phyloP scores from a whole-genome alignment of 2,113 vertebrate species.

The Elephantulus edwardii region DNA sequence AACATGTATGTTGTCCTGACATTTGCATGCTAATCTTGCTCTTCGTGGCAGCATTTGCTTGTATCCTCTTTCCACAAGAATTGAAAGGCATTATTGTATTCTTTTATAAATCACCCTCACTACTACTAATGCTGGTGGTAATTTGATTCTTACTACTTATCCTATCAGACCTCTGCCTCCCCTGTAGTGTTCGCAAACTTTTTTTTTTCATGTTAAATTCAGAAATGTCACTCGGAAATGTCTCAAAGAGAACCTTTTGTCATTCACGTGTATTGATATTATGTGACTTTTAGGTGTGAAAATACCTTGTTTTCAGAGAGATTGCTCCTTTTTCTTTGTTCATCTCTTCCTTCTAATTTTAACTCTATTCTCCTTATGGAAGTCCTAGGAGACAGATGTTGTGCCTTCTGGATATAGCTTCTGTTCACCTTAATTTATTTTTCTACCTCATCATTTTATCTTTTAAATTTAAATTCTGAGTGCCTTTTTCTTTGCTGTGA shows the following conservation, averaged over 20 bases:
- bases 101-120: neutral
- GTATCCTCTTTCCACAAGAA: neutral
- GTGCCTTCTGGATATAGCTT: slow-evolving; percentile 56
- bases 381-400: slow-evolving; percentile 22
- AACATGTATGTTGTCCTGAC: neutral
- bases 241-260: neutral
- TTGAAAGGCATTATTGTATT: neutral
- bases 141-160: neutral
- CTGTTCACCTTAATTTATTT: slow-evolving; percentile 60
- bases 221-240: neutral
- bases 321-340: neutral
- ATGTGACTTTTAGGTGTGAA: slow-evolving; percentile 3
- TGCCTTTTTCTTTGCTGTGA: slow-evolving; percentile 55
- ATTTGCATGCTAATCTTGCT: slow-evolving; percentile 21
- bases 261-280: slow-evolving; percentile 2
- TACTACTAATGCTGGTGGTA: neutral
- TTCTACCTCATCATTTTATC: slow-evolving; percentile 50
- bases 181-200: neutral
- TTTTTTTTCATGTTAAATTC: neutral
- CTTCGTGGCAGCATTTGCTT: neutral
- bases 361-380: slow-evolving; percentile 23
- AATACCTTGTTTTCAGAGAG: neutral
- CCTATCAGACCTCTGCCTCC: accelerated
- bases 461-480: slow-evolving; percentile 59
- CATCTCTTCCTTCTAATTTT: slow-evolving; percentile 16